Evolutionary conservation across 2,888 invertebrate genomes (phyloP).

Genomic region (Eutolmus rufibarbis): DNA sequence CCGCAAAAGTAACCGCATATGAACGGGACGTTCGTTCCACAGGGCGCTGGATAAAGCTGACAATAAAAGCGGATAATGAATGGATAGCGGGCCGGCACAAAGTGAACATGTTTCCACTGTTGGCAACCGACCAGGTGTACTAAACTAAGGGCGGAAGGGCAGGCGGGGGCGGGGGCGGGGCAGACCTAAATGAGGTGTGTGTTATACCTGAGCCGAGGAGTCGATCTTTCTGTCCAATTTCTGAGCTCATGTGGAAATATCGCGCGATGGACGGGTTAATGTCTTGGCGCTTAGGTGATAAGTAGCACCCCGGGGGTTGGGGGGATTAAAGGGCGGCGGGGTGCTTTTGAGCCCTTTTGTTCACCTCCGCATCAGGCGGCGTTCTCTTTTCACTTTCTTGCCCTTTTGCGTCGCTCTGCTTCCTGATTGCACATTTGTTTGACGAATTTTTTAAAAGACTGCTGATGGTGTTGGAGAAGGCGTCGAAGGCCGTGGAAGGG

Average conservation of each 20-base stretch:
- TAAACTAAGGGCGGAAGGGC: background rate
- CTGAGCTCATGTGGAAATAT: background rate
- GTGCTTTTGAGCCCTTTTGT: background rate
- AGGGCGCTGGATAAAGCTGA: constrained; percentile 2
- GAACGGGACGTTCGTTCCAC: background rate
- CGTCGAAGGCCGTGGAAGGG: background rate
- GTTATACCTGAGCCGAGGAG: background rate
- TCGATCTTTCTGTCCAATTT: constrained; percentile 1
- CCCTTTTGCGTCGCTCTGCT: background rate
- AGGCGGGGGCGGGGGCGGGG: too few species aligned
- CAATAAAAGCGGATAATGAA: constrained; percentile 39
- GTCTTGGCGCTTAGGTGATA: background rate
- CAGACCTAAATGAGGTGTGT: constrained; percentile 10
- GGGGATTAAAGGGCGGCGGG: background rate
- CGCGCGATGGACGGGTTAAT: background rate
- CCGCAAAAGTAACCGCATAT: constrained; percentile 15
- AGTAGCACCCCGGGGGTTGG: background rate
- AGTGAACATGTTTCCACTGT: constrained; percentile 12
- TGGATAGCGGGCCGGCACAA: constrained; percentile 16
- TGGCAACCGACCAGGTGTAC: constrained; percentile 25
- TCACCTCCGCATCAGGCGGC: background rate
- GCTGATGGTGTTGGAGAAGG: background rate
- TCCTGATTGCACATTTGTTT: constrained; percentile 45
- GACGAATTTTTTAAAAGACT: constrained; percentile 20
- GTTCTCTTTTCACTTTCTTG: background rate